These are phyloP conservation scores for Halocynthia aurantium DNA, from an alignment of 23 tunicate species.

Conservation along the genomic window DNA sequence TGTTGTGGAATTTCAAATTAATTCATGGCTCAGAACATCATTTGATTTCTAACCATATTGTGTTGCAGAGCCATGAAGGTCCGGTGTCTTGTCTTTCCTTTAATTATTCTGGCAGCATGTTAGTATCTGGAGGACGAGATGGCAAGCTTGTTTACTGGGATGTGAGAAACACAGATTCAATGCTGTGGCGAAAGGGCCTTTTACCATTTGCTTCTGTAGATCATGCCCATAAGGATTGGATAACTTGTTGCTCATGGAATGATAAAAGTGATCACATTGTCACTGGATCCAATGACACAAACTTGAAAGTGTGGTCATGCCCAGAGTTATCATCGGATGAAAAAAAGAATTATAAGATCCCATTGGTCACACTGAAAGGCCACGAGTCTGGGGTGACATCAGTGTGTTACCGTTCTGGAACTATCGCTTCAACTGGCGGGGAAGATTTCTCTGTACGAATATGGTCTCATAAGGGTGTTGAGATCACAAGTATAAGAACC, in stretches of 20 bases:
- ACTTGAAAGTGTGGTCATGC: conserved; percentile 32
- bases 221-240: conserved; percentile 48
- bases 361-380: conserved; percentile 10
- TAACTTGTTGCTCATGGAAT: conserved; percentile 44
- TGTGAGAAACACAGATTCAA: neutral
- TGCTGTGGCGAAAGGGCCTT: neutral
- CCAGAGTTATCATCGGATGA: neutral
- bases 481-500: conserved; percentile 23
- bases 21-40: neutral
- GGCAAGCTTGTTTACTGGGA: conserved; percentile 19
- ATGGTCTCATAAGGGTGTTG: conserved; percentile 39
- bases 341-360: neutral
- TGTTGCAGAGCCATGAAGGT: conserved; percentile 21
- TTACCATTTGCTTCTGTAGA: conserved; percentile 2
- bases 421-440: conserved; percentile 33
- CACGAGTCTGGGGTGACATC: conserved; percentile 23
- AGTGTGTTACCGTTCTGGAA: conserved; percentile 27
- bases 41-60: neutral
- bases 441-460: conserved; percentile 15
- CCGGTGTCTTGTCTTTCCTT: conserved; percentile 25
- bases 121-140: conserved; percentile 32
- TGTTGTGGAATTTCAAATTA: conserved; percentile 12
- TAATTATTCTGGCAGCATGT: conserved; percentile 17
- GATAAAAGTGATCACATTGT: conserved; percentile 26
- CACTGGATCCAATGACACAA: conserved; percentile 42